Evolutionary conservation across 2,797 vertebrate genomes (phyloP), one percentile per base, ranked within the genome.

Genomic region (Cygnus olor): DNA sequence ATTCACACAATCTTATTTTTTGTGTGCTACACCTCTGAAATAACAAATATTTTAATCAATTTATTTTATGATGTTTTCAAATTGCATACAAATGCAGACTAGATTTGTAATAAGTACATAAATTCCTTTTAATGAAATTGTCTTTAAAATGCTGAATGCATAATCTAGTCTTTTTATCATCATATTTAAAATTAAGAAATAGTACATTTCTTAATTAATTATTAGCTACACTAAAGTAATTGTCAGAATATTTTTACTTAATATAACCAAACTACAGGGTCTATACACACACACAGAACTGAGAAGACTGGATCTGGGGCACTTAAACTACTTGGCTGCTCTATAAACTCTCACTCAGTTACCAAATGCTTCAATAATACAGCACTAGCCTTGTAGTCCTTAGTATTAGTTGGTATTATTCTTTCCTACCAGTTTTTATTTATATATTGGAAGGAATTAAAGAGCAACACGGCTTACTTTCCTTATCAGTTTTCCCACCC

Each of bases 401-500:
- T 21, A 81, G 21, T 24, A 66, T 73, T 60, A 77, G 40, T 3
- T 79, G 34, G 7, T 70, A 66, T 27, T 90, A 63, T 34, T 89
- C 21, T 61, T 90, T 82, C 38, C 74, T 64, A 77, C 9, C 2
- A 5, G 20, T 80, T 93, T 58, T 80, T 49, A 54, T 44, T 93
- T 81, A 22, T 32, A 30, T 47, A 30, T 30, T 89, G 40, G n/a
- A 90, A 84, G 9, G 56, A 85, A 10, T 60, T 80, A 28, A 58
- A 60, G 51, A 93, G 88, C 53, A 57, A 78, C 54, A 47, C 18
- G 73, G 81, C 80, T 93, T 61, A 88, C 78, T 87, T 77, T 57
- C 76, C 92, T 95, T 96, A 95, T 96, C 95, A 89, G 86, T 89
- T 85, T 94, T 90, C 79, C 92, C 95, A 96, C 81, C 78, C 92